Base-by-base conservation (phyloP, 2,113 vertebrate genomes). In the Manacus vitellinus region DNA sequence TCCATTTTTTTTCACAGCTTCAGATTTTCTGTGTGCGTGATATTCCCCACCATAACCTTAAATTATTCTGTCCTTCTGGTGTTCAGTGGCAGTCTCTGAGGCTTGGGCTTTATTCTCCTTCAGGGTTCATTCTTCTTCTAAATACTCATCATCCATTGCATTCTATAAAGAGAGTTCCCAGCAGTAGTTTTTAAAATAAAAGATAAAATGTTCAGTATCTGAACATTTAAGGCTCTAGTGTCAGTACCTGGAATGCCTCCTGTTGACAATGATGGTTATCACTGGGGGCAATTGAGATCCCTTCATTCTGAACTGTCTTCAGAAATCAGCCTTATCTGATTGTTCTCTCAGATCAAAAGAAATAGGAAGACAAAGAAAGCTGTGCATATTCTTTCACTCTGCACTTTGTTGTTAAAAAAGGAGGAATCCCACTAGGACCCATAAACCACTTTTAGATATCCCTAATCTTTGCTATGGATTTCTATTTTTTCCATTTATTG, bases 331-430 rank as follows among this genome's bases (percentile, higher is more conserved):
- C 65, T 44, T 96, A 95, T 97, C 98, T 98, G 98, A 98, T 98
- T 98, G 98, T 98, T 98, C 98, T 97, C 98, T 97, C 97, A 97
- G 91, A 98, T 98, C 98, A 98, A 98, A 98, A 89, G 82, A 75
- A 92, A 94, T 41, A 97, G 82, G 97, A 98, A 98, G 97, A 98
- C 97, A 98, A 98, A 98, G 97, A 97, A 97, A 97, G 97, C 97
- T 54, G 96, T 95, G 93, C 93, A 96, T 97, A 97, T 97, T 98
- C 97, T 97, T 98, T 98, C 93, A 94, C 95, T 95, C 91, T 71
- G 51, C 70, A 93, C 98, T 98, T 98, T 98, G 98, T 98, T 98
- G 98, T 98, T 98, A 95, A 98, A 98, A 98, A 96, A 97, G 96
- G 86, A 98, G 84, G 94, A 97, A 97, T 98, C 97, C 97, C 98